These are phyloP conservation scores for Perccottus glenii DNA, from an alignment of 2,113 vertebrate species.

Conservation along the genomic window DNA sequence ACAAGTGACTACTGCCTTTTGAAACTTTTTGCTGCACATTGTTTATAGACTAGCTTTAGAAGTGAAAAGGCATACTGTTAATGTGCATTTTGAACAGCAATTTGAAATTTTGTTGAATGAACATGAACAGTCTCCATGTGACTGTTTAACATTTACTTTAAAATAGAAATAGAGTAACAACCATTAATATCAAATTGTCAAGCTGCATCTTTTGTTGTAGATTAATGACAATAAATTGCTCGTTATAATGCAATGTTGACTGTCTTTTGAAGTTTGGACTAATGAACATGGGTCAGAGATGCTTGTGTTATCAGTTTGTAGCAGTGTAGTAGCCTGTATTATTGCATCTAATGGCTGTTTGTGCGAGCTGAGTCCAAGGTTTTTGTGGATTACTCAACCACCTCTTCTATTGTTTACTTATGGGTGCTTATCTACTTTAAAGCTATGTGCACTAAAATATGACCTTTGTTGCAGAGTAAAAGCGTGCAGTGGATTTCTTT, in stretches of 20 bases:
- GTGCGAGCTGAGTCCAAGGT: conserved; percentile 47
- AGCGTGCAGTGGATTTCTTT: conserved; percentile 5
- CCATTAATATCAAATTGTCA: too few species aligned
- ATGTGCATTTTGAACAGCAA: too few species aligned
- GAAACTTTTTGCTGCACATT: too few species aligned
- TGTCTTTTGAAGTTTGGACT: conserved; percentile 21
- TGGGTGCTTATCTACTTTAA: conserved; percentile 53
- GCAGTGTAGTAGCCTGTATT: conserved; percentile 15
- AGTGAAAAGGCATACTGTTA: too few species aligned
- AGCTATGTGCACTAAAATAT: conserved; percentile 28
- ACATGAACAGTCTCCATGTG: too few species aligned
- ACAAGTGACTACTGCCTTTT: too few species aligned
- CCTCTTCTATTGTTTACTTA: conserved; percentile 46
- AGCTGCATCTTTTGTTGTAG: too few species aligned
- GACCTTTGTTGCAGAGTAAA: conserved; percentile 21
- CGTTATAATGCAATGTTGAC: neutral
- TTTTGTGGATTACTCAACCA: conserved; percentile 51
- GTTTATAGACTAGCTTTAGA: too few species aligned
- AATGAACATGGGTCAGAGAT: conserved; percentile 49
- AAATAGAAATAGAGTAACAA: too few species aligned
- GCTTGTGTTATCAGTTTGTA: conserved; percentile 26
- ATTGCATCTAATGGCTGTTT: conserved; percentile 13
- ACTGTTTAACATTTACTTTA: too few species aligned
- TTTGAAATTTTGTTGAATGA: too few species aligned
- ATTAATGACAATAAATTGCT: too few species aligned